Percentiles rank a stretch among this genome's conserved stretches.
Conservation (phyloP, 2,888 invertebrate species). For the Tillus elongatus region DNA sequence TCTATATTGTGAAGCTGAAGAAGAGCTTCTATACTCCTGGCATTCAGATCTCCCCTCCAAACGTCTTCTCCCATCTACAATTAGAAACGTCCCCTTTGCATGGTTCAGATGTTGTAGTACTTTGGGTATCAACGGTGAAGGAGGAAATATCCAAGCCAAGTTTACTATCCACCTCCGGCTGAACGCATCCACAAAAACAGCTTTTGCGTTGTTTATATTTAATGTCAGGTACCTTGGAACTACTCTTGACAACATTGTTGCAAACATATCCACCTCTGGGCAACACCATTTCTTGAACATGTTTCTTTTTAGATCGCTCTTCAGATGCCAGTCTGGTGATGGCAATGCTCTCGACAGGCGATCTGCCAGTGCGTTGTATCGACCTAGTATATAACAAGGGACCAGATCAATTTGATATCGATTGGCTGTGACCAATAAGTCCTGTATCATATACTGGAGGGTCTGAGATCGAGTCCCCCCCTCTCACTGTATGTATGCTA, state of each 20-base stretch:
- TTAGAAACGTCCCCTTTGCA: conserved; percentile 21
- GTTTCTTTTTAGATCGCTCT: conserved; percentile 7
- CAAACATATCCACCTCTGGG: conserved; percentile 18
- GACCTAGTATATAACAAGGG: conserved; percentile 15
- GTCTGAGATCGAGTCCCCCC: conserved; percentile 14
- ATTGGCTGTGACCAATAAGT: conserved; percentile 11
- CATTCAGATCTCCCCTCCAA: conserved; percentile 28
- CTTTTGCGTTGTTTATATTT: too few species aligned
- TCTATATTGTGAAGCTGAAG: conserved; percentile 13
- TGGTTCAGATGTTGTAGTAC: conserved; percentile 25
- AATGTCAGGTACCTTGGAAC: conserved; percentile 14
- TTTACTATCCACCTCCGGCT: background rate
- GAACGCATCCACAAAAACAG: conserved; percentile 2
- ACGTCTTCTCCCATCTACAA: conserved; percentile 25
- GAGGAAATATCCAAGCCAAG: conserved; percentile 25
- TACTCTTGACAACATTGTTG: conserved; percentile 15
- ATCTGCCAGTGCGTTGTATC: conserved; percentile 20
- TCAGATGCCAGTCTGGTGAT: conserved; percentile 19
- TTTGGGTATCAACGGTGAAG: conserved; percentile 26
- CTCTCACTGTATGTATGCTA: conserved; percentile 12
- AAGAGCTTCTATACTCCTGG: conserved; percentile 24
- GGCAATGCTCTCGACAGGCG: conserved; percentile 16
- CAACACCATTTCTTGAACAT: conserved; percentile 16
- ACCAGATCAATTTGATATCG: background rate
- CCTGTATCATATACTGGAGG: conserved; percentile 3